Percentiles rank a stretch among this genome's conserved stretches.
Conservation (phyloP, 2,113 vertebrate genomes). For the Hippocampus guttulatus region DNA sequence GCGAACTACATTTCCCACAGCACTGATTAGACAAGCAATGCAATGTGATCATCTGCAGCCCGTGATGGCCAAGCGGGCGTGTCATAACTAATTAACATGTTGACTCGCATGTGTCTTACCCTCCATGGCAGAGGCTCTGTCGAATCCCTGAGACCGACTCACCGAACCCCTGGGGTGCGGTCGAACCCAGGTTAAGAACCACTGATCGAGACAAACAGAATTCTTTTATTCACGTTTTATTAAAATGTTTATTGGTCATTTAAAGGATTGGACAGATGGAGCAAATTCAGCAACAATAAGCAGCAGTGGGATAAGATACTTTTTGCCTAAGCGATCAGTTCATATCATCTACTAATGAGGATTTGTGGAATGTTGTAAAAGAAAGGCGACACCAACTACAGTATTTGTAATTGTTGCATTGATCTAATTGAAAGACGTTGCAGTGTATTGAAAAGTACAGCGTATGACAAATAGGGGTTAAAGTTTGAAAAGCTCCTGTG, state of each 20-base stretch:
- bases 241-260: slow-evolving; percentile 55
- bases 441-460: not conserved
- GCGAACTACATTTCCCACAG: too few relatives aligned
- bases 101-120: too few relatives aligned
- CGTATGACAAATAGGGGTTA: not conserved
- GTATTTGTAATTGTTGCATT: not conserved
- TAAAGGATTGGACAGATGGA: not conserved
- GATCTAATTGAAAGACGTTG: not conserved
- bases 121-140: too few relatives aligned
- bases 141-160: too few relatives aligned
- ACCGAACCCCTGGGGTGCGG: too few relatives aligned
- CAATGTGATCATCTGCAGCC: too few relatives aligned
- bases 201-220: slow-evolving; percentile 50
- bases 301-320: slow-evolving; percentile 8
- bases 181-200: too few relatives aligned
- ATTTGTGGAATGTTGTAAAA: not conserved
- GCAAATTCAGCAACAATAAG: slow-evolving; percentile 6
- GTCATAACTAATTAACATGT: too few relatives aligned
- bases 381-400: not conserved
- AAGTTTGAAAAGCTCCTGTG: not conserved
- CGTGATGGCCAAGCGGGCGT: too few relatives aligned
- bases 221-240: slow-evolving; percentile 39
- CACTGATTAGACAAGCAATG: too few relatives aligned
- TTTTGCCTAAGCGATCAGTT: slow-evolving; percentile 12
- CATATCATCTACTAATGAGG: not conserved